Evolutionary conservation across 2,888 invertebrate species (phyloP), one percentile per base, ranked within the genome.

Genomic region (Molorchus minor): DNA sequence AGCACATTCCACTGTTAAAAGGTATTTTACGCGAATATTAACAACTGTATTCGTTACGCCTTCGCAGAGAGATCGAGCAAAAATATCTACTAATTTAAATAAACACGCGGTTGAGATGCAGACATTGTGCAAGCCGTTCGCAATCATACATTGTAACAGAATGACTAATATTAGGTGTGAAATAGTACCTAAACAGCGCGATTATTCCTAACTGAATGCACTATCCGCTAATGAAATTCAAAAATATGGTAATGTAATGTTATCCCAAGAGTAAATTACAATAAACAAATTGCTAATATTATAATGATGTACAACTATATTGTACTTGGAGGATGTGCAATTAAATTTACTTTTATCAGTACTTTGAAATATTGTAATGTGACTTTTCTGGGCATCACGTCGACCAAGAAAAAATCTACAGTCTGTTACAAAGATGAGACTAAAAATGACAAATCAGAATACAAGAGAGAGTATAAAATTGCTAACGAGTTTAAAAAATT

Each of bases 231-330:
- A 49, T 49, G 49, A 49, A 49, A 49, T 49, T 49, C 49, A 49
- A 49, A 49, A 49, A 38, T 49, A 49, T 49, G 49, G 25, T 49
- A 49, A 49, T 38, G 12, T 38, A 38, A 49, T 49, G 38, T 36
- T 45, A 55, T 46, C 46, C 40, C 55, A 45, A 46, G 38, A 29
- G 45, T 40, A 46, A 55, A 36, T 55, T 38, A 36, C 55, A 55
- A 55, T 55, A 55, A 33, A 55, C 46, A 38, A 55, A 55, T 55
- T 35, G 44, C 56, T 51, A 57, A 57, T 49, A 49, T 57, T 49
- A 57, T 38, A 51, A 47, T 57, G 49, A 57, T 41, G 21, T 43
- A 57, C 51, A 49, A 17, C 43, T 12, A 33, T 33, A 57, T 49
- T 57, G 56, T 49, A 21, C 15, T 51, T 36, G 16, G 43, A 19